A percentile compares a stretch with the other conserved stretches of the same genome.
phyloP scores from a whole-genome alignment of 2,888 invertebrate genomes.

The Gerosis bhagava region DNA sequence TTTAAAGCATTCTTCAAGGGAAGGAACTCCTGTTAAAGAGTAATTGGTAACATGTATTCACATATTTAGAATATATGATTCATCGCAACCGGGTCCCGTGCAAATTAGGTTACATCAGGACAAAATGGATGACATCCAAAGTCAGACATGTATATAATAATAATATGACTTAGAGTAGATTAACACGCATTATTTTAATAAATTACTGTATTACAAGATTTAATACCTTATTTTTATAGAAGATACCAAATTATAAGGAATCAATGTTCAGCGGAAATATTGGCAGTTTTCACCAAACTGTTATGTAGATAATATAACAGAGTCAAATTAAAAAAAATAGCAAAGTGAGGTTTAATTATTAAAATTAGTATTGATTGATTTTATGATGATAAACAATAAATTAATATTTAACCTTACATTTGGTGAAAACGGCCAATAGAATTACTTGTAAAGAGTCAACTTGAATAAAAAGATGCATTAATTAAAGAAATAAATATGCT shows the following conservation, averaged over 20 bases:
- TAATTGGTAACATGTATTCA: no score
- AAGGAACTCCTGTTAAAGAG: no score
- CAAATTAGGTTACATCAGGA: slow-evolving; percentile 21
- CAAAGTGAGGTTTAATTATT: no score
- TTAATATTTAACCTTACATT: no score
- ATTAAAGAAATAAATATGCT: slow-evolving; percentile 20
- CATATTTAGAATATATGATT: no score
- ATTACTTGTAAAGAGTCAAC: slow-evolving; percentile 12
- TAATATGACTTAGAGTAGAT: slow-evolving; percentile 37
- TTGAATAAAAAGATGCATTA: slow-evolving; percentile 4
- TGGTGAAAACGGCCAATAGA: no score
- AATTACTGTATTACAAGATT: slow-evolving; percentile 34
- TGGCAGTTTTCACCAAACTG: no score
- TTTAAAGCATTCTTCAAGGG: no score
- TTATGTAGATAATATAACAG: no score
- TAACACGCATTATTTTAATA: slow-evolving; percentile 34
- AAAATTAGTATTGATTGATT: no score
- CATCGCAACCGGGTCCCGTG: slow-evolving; percentile 32
- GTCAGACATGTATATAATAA: slow-evolving; percentile 59
- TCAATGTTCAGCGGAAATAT: slow-evolving; percentile 13
- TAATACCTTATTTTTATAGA: slow-evolving; percentile 59
- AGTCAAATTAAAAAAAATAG: no score
- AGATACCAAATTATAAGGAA: slow-evolving; percentile 49
- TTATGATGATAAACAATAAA: no score
- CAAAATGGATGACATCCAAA: slow-evolving; percentile 41